Evolutionary conservation across 2,797 vertebrate genomes (phyloP).

Genomic region (Dallia pectoralis): DNA sequence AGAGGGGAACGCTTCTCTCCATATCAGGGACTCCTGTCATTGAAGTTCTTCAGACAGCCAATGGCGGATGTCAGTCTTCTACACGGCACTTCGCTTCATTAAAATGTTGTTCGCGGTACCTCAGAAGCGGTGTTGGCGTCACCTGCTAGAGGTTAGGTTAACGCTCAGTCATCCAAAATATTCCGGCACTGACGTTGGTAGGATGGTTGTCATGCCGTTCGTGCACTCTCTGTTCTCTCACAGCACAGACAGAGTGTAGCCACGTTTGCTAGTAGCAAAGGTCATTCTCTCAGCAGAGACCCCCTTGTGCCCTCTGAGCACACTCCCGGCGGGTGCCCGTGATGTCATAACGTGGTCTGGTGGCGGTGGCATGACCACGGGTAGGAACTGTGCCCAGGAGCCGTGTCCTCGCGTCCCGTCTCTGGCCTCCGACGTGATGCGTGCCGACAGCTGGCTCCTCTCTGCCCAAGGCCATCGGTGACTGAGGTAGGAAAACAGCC

Average conservation of each 20-base stretch:
- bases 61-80: background rate
- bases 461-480: conserved; percentile 32
- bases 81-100: too few species aligned
- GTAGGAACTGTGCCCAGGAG: conserved; percentile 32
- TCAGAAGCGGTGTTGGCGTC: too few species aligned
- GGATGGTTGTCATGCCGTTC: background rate
- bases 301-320: background rate
- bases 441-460: conserved; percentile 57
- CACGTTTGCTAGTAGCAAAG: background rate
- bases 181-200: background rate
- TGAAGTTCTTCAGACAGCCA: background rate
- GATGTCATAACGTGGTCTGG: background rate
- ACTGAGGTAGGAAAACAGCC: background rate
- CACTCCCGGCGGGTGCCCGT: background rate
- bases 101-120: too few species aligned
- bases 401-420: conserved; percentile 41
- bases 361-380: background rate
- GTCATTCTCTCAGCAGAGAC: background rate
- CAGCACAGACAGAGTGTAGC: background rate
- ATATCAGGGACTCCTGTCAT: conserved; percentile 16
- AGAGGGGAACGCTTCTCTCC: conserved; percentile 19
- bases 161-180: background rate
- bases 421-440: conserved; percentile 50
- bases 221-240: background rate
- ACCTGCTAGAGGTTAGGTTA: too few species aligned